Percentiles rank a stretch among this genome's conserved stretches.
Evolutionary conservation across 92 coral and sea anemone species (phyloP).

Genomic region (Diadumene lineata): DNA sequence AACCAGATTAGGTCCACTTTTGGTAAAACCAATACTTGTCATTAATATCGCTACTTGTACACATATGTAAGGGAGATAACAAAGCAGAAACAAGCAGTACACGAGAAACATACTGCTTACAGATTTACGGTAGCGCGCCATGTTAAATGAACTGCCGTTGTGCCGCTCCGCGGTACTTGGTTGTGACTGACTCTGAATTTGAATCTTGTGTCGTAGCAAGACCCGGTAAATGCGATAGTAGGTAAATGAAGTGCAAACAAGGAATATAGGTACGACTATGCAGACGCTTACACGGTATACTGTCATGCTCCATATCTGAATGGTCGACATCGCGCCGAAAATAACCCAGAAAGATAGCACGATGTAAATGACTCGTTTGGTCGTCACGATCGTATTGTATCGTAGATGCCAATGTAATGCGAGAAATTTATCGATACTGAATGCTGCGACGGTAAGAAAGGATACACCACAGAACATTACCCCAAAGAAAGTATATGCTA

Average conservation of each 20-base stretch:
- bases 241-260: slow-evolving; percentile 40
- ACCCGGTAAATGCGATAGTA: slow-evolving; percentile 51
- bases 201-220: slow-evolving; percentile 33
- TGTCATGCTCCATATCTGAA: slow-evolving; percentile 53
- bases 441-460: slow-evolving; percentile 49
- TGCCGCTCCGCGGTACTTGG: neutral
- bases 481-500: slow-evolving; percentile 41
- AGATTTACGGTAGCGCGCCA: slow-evolving; percentile 51
- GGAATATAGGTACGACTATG: slow-evolving; percentile 31
- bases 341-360: slow-evolving; percentile 45
- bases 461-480: slow-evolving; percentile 55
- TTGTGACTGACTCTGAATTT: slow-evolving; percentile 37
- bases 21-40: slow-evolving; percentile 8
- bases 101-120: slow-evolving; percentile 54
- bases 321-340: slow-evolving; percentile 34
- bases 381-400: slow-evolving; percentile 37
- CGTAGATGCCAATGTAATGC: slow-evolving; percentile 53
- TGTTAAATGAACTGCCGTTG: slow-evolving; percentile 19
- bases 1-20: neutral
- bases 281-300: slow-evolving; percentile 44
- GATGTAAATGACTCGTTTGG: slow-evolving; percentile 21
- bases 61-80: slow-evolving; percentile 54
- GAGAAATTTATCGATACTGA: slow-evolving; percentile 48
- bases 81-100: slow-evolving; percentile 45
- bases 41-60: slow-evolving; percentile 31